Base-by-base conservation (phyloP, 2,797 vertebrate genomes). In the Todus mexicanus region DNA sequence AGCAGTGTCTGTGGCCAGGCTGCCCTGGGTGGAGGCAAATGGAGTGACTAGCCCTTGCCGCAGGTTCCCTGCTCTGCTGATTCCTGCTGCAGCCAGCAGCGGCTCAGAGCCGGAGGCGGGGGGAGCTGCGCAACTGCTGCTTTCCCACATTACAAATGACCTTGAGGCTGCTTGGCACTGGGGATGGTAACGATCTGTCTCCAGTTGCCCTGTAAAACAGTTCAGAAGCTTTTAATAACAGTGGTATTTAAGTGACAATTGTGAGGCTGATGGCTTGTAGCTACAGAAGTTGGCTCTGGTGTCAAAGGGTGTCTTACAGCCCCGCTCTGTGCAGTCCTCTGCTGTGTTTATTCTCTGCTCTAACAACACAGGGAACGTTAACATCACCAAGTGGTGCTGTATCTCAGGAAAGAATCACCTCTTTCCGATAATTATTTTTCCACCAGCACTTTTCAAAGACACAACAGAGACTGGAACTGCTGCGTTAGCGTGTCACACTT, bases 221-320 rank as follows among this genome's bases (percentile, higher is more conserved):
- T 93, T 96, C 90, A 95, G 89, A 96, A 93, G 96, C 95, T 96
- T 97, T 96, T 95, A 87, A 93, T 93, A 89, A 95, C 94, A 73
- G 86, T 88, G 92, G 71, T 91, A 66, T 93, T 94, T 92, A 91
- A 95, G 91, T 92, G 96, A 94, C 94, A 89, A 15, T 95, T 92
- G 94, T 21, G 66, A 95, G 37, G 77, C 89, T 42, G 26, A 78
- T 76, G 76, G 73, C 79, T 33, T 33, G 72, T 76, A 71, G 56
- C 90, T 50, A 31, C 77, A 69, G 40, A 37, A 82, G 54, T 12
- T 54, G 40, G 51, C 77, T 85, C 51, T n/a, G 13, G 42, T 63
- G 72, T 38, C 11, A 4, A 13, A 13, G 4, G 4, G 64, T 48
- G 35, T 54, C 61, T 89, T 40, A 9, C 19, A 31, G 48, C n/a